These are phyloP conservation scores for Melanchra persicariae DNA, from an alignment of 2,888 invertebrate genomes.

Conservation along the genomic window DNA sequence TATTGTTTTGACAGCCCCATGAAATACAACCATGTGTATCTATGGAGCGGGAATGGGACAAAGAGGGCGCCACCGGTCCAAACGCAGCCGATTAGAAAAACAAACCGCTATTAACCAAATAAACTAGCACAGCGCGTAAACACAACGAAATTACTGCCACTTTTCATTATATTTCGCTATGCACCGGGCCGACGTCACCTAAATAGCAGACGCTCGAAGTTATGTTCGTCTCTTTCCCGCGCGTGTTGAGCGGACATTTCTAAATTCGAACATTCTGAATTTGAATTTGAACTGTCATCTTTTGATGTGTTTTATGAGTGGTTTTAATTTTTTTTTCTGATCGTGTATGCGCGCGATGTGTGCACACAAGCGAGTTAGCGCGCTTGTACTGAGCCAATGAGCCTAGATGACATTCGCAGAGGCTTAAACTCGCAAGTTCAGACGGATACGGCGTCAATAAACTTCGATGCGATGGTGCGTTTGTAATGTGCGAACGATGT, in stretches of 20 bases:
- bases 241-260: conserved; percentile 78
- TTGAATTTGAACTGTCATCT: conserved; percentile 78
- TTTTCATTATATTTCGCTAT: conserved; percentile 90
- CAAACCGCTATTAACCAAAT: conserved; percentile 81
- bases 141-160: conserved; percentile 90
- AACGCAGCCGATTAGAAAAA: conserved; percentile 70
- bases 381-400: conserved; percentile 87
- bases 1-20: conserved; percentile 87
- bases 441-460: conserved; percentile 85
- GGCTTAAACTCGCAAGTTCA: conserved; percentile 88
- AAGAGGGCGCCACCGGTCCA: conserved; percentile 82
- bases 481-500: conserved; percentile 78
- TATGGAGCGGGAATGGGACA: conserved; percentile 69
- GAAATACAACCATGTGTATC: conserved; percentile 77
- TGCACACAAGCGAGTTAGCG: conserved; percentile 84
- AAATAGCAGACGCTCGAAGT: conserved; percentile 81
- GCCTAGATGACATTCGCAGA: conserved; percentile 89
- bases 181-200: conserved; percentile 88
- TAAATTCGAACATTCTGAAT: conserved; percentile 81
- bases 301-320: conserved; percentile 58
- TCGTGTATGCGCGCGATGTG: conserved; percentile 69
- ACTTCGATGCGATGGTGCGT: conserved; percentile 77
- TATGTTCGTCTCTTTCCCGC: conserved; percentile 84
- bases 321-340: conserved; percentile 70
- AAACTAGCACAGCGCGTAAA: conserved; percentile 90